Conservation (phyloP, 92 coral and sea anemone species). For the Galaxea fascicularis region DNA sequence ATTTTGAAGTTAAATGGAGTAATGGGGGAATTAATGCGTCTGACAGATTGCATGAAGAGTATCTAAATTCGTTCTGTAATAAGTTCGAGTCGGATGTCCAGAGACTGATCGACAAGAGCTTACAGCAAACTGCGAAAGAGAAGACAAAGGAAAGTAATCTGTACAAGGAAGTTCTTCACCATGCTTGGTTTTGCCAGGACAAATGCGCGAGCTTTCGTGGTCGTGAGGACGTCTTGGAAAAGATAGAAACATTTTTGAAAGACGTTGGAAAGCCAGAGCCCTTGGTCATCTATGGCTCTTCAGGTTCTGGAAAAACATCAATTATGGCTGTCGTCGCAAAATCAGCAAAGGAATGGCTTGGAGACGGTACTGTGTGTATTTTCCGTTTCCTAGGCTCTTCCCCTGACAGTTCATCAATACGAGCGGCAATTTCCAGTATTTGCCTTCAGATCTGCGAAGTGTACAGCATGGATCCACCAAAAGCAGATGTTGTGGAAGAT, state of each 20-base stretch:
- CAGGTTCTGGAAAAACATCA: slow-evolving; percentile 92
- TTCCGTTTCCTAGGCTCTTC: slow-evolving; percentile 92
- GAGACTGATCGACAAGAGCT: slow-evolving; percentile 75
- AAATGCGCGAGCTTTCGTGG: slow-evolving; percentile 83
- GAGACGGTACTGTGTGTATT: slow-evolving; percentile 68
- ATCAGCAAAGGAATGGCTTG: slow-evolving; percentile 77
- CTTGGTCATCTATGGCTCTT: slow-evolving; percentile 71
- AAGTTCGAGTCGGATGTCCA: slow-evolving; percentile 79
- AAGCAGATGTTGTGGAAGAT: slow-evolving; percentile 74
- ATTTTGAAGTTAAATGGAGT: slow-evolving; percentile 80
- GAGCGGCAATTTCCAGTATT: slow-evolving; percentile 71
- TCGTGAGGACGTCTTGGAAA: slow-evolving; percentile 72
- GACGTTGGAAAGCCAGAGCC: slow-evolving; percentile 60
- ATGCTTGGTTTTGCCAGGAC: slow-evolving; percentile 86
- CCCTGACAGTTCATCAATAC: slow-evolving; percentile 83
- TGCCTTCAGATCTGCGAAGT: slow-evolving; percentile 84
- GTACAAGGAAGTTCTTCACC: slow-evolving; percentile 80
- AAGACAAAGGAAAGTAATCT: slow-evolving; percentile 61
- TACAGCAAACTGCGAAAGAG: slow-evolving; percentile 51
- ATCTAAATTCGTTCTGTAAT: slow-evolving; percentile 68
- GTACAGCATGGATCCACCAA: slow-evolving; percentile 63
- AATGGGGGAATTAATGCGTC: slow-evolving; percentile 78
- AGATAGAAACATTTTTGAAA: slow-evolving; percentile 47
- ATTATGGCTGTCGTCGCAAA: slow-evolving; percentile 78
- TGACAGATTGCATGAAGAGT: slow-evolving; percentile 79